These are phyloP conservation scores for Thripadectes ignobilis DNA, from an alignment of 2,797 vertebrate genomes.

Conservation along the genomic window DNA sequence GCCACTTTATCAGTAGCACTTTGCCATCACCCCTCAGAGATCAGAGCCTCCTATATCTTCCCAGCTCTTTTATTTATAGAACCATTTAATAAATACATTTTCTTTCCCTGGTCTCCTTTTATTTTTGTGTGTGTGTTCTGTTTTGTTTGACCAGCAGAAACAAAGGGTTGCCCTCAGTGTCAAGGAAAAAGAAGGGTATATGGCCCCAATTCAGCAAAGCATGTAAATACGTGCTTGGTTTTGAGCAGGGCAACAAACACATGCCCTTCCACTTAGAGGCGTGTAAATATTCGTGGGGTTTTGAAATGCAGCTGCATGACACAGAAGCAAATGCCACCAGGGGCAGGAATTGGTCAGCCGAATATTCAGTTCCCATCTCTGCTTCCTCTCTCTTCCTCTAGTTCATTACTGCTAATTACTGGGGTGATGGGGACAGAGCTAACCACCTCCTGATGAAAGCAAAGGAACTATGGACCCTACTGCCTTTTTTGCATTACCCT, in stretches of 20 bases:
- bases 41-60: conserved; percentile 54
- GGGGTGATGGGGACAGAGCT: not conserved
- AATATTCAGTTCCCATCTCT: not conserved
- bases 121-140: not conserved
- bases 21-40: conserved; percentile 63
- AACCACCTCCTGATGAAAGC: not conserved
- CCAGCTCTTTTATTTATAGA: conserved; percentile 63
- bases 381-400: not conserved
- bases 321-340: not conserved
- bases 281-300: not conserved
- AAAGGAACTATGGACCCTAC: not conserved
- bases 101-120: not conserved
- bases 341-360: not conserved
- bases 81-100: conserved; percentile 68
- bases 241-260: conserved; percentile 7
- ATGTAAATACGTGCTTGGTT: conserved; percentile 25
- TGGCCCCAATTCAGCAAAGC: conserved; percentile 45
- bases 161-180: not conserved
- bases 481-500: not conserved
- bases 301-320: not conserved
- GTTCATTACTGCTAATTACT: not conserved
- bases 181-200: conserved; percentile 56
- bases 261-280: not conserved
- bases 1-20: conserved; percentile 66
- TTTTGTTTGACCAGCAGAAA: conserved; percentile 64